Evolutionary conservation across 1,140 invertebrate species (phyloP).

Genomic region (Drosophila ercepeae): DNA sequence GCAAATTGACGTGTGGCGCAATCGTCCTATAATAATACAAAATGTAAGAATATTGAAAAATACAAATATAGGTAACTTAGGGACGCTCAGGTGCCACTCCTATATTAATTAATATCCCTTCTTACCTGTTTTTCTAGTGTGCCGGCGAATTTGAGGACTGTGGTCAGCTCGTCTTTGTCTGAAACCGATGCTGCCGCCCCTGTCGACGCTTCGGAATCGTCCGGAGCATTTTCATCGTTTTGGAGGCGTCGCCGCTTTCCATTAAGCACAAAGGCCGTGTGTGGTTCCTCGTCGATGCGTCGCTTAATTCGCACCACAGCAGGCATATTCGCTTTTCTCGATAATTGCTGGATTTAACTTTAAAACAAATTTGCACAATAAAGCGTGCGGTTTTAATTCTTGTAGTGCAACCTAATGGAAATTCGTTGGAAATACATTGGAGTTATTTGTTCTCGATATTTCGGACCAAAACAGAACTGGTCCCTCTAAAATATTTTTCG

Average conservation of each 20-base stretch:
- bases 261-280: conserved; percentile 85
- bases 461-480: background rate
- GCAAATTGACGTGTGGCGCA: conserved; percentile 80
- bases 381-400: background rate
- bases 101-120: background rate
- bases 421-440: background rate
- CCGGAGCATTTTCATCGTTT: conserved; percentile 35
- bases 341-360: background rate
- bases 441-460: too few species aligned
- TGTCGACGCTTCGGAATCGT: conserved; percentile 8
- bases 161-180: conserved; percentile 72
- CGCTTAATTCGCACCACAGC: conserved; percentile 86
- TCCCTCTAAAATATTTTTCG: background rate
- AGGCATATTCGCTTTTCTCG: conserved; percentile 83
- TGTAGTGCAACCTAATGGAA: background rate
- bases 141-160: conserved; percentile 86
- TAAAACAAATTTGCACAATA: conserved; percentile 4
- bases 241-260: conserved; percentile 85
- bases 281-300: conserved; percentile 85
- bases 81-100: background rate
- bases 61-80: too few species aligned
- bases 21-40: conserved; percentile 58
- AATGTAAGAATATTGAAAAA: background rate
- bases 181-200: conserved; percentile 2
- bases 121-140: conserved; percentile 84